Evolutionary conservation across 1,140 invertebrate genomes (phyloP), one percentile per base, ranked within the genome.

Genomic region (Sipha flava): DNA sequence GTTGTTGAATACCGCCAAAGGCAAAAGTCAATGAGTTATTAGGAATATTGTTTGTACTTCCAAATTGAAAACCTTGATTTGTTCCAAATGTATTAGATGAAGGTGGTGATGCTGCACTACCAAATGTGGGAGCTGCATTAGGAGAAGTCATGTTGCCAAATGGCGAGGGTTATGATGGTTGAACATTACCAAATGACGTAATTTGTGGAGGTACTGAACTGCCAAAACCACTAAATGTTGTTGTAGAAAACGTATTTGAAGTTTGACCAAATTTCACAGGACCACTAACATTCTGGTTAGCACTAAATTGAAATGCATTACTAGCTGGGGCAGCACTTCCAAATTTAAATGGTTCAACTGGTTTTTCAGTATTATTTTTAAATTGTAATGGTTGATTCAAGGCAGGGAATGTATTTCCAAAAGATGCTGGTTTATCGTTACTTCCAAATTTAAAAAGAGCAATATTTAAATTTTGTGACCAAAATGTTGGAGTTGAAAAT

Each of bases 361-460:
- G 3, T 73, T 49, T 73, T 37, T 73, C 70, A 10, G 29, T 34
- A 21, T 54, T 73, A 31, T 52, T 73, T 21, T 45, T 37, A 34
- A 75, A 75, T 5, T 54, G 70, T 26, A 75, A 26, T 9, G 70
- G 31, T 34, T 75, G 70, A 6, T 54, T 54, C 1, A 47, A 18
- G 23, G 70, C 7, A 16, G 70, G 18, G 37, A 75, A 75, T 14
- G 70, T 23, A 72, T 12, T 49, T 49, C 68, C 43, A 72, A 72
- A 72, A 31, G 68, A n/a, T 34, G 9, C 29, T 10, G 68, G 43
- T 47, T 75, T 75, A 1, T 75, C 47, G 0, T 37, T 52, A 2
- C 70, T 31, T 1, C 70, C 70, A 72, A 72, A 72, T 49, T 72
- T 72, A 34, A 72, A 72, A 0, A 45, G 68, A 49, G 68, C 68